Evolutionary conservation across 2,797 vertebrate genomes (phyloP).

Genomic region (Tachyglossus aculeatus): DNA sequence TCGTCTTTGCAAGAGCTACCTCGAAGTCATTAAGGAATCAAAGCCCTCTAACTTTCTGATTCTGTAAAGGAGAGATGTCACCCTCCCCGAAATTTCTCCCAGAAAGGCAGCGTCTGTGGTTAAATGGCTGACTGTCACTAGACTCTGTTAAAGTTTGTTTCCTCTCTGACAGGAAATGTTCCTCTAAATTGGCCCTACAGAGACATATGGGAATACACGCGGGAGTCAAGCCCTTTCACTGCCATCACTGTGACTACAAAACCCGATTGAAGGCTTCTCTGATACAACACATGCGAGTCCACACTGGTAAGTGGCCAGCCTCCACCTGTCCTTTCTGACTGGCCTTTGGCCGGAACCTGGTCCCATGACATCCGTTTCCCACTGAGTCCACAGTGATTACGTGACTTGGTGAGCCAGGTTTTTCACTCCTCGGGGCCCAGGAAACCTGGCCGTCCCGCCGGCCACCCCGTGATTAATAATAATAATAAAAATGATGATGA

Average conservation of each 20-base stretch:
- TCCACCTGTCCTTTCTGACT: background rate
- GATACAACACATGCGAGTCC: constrained; percentile 69
- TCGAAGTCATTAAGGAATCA: background rate
- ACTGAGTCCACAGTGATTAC: no score
- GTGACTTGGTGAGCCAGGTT: no score
- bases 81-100: constrained; percentile 12
- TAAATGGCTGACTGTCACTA: constrained; percentile 24
- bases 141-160: constrained; percentile 51
- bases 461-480: no score
- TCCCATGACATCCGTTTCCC: no score
- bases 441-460: no score
- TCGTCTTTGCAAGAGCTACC: no score
- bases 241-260: constrained; percentile 67
- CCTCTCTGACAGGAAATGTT: constrained; percentile 70
- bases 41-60: background rate
- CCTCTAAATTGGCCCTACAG: constrained; percentile 71
- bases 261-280: constrained; percentile 77
- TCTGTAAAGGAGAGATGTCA: background rate
- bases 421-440: no score
- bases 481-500: no score
- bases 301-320: constrained; percentile 64
- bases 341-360: background rate
- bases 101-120: constrained; percentile 12
- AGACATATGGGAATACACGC: constrained; percentile 72
- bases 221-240: constrained; percentile 73